A percentile compares a stretch with the other conserved stretches of the same genome.
Evolutionary conservation across 2,113 vertebrate genomes (phyloP).

Genomic region (Andinoacara biseriatus): DNA sequence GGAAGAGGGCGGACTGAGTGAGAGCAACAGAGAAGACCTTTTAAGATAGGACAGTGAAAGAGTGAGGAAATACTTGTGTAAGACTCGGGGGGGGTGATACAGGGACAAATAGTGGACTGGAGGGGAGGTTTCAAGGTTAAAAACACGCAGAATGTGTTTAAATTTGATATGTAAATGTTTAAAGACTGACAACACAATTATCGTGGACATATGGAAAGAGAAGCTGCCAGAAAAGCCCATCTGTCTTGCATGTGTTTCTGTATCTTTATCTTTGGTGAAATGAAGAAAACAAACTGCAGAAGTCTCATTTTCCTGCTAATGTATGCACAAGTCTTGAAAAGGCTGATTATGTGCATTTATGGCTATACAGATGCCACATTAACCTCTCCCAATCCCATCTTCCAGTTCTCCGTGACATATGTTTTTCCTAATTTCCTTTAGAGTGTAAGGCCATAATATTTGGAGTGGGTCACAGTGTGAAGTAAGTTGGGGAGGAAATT

Average conservation of each 20-base stretch:
- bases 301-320: conserved; percentile 9
- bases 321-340: conserved; percentile 21
- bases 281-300: background rate
- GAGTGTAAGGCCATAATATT: conserved; percentile 53
- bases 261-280: background rate
- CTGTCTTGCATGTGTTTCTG: background rate
- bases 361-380: conserved; percentile 2
- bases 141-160: background rate
- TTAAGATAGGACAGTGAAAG: background rate
- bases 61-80: background rate
- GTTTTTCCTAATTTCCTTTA: conserved; percentile 36
- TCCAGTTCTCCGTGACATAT: background rate
- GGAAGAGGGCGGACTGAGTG: conserved; percentile 11
- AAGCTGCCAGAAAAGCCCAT: background rate
- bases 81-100: background rate
- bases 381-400: background rate
- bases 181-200: background rate
- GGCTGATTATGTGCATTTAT: conserved; percentile 15
- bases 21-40: conserved; percentile 6
- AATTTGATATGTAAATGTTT: background rate
- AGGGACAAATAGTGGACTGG: background rate
- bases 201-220: background rate
- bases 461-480: conserved; percentile 41
- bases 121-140: background rate
- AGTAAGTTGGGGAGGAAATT: conserved; percentile 45